These are phyloP conservation scores for Phoenicopterus ruber DNA, from an alignment of 2,113 vertebrate genomes.

Conservation along the genomic window DNA sequence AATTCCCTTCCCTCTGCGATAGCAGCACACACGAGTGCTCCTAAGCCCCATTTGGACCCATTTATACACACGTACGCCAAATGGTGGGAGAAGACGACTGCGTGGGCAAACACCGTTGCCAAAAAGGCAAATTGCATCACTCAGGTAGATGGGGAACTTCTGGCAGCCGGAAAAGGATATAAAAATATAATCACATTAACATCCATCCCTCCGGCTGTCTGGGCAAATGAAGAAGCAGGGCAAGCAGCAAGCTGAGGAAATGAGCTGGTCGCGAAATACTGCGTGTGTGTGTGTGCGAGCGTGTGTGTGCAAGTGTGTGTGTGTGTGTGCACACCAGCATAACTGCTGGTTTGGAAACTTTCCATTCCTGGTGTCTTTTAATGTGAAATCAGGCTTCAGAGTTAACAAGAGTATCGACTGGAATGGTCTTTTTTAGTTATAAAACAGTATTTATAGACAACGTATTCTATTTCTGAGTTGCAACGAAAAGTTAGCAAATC, in stretches of 20 bases:
- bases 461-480: neutral
- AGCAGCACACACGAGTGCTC: neutral
- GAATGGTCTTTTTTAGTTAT: neutral
- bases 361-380: neutral
- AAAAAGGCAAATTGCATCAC: neutral
- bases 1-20: neutral
- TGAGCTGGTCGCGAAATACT: neutral
- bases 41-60: neutral
- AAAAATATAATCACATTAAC: neutral
- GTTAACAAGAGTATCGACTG: neutral
- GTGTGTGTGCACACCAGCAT: neutral
- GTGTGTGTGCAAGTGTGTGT: no score
- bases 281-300: rapidly evolving
- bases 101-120: neutral
- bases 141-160: neutral
- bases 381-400: neutral
- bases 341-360: neutral
- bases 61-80: rapidly evolving
- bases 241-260: neutral
- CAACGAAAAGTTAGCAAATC: neutral
- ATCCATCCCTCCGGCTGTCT: neutral
- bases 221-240: neutral
- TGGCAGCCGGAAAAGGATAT: neutral
- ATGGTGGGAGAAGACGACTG: neutral
- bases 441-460: neutral